Evolutionary conservation across 2,888 invertebrate genomes (phyloP).

Genomic region (Isoperla grammatica): DNA sequence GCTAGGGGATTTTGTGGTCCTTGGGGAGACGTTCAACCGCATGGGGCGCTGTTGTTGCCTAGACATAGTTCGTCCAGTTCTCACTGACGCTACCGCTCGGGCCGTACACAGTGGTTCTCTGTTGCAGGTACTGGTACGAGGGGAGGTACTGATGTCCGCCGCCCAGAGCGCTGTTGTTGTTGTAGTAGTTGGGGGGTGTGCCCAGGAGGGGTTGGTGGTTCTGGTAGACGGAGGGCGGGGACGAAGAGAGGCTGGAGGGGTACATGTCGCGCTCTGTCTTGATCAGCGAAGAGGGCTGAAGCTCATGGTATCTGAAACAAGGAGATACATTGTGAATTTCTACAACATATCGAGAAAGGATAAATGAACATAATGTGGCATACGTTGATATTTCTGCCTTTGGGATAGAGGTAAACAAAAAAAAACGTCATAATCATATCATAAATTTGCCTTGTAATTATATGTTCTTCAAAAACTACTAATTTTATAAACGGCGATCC

Average conservation of each 20-base stretch:
- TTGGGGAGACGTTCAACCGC: no score
- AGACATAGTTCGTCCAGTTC: conserved; percentile 9
- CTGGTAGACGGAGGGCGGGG: not conserved
- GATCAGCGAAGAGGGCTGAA: conserved; percentile 38
- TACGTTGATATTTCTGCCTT: no score
- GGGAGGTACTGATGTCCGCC: conserved; percentile 18
- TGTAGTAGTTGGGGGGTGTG: conserved; percentile 19
- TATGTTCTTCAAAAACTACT: no score
- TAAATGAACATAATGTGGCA: no score
- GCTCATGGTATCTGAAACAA: conserved; percentile 41
- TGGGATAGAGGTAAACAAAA: no score
- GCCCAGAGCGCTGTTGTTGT: conserved; percentile 1
- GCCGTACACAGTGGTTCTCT: not conserved
- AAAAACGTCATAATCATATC: no score
- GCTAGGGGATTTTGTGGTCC: no score
- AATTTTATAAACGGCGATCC: no score
- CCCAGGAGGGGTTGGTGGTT: conserved; percentile 15
- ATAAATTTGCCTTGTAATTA: no score
- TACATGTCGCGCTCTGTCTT: conserved; percentile 36
- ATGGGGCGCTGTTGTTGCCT: not conserved
- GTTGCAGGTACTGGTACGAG: conserved; percentile 23
- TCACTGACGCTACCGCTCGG: not conserved
- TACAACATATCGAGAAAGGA: no score
- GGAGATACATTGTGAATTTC: no score
- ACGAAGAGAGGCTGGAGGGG: conserved; percentile 30